Conservation (phyloP, 2,113 vertebrate species). For the Taxidea taxus region DNA sequence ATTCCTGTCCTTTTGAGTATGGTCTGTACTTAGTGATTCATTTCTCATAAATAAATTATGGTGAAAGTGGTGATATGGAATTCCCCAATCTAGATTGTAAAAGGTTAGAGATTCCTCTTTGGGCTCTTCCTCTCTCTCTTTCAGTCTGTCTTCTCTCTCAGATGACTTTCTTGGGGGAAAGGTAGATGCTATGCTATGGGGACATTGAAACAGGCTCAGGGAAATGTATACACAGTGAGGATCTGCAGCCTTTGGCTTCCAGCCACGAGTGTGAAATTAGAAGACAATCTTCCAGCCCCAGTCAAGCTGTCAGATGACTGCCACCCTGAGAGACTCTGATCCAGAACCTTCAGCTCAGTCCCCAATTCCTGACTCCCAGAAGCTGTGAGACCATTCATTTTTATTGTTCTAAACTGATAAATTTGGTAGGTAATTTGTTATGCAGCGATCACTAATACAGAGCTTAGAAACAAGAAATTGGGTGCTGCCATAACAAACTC, state of each 20-base stretch:
- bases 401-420: neutral
- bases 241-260: neutral
- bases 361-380: neutral
- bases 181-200: neutral
- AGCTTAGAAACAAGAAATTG: neutral
- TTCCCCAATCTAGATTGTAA: neutral
- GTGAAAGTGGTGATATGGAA: neutral
- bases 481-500: neutral
- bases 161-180: neutral
- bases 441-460: neutral
- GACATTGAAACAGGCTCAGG: neutral
- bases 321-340: neutral
- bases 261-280: no score
- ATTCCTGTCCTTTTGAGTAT: neutral
- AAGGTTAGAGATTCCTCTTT: neutral
- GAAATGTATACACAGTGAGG: neutral
- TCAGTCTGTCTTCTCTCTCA: neutral
- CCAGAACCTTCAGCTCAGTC: neutral
- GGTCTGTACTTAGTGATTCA: neutral
- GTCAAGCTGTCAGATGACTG: neutral
- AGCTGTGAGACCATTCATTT: neutral
- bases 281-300: neutral
- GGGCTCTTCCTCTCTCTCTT: neutral
- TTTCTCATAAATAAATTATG: neutral
- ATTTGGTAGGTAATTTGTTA: neutral